Evolutionary conservation across 2,888 invertebrate genomes (phyloP), one percentile per base, ranked within the genome.

Genomic region (Diloba caeruleocephala): DNA sequence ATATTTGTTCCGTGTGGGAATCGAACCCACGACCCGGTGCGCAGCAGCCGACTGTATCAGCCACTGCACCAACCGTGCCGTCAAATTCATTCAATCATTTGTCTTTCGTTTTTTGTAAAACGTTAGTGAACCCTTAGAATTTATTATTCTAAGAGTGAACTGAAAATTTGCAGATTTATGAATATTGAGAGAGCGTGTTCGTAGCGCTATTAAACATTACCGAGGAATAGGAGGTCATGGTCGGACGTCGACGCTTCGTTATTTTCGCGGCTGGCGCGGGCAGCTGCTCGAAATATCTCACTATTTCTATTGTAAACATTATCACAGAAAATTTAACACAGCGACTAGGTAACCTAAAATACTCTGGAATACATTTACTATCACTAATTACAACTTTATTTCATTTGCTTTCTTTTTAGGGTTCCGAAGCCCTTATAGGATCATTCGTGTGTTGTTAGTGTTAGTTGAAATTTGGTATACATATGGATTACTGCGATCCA

Each of bases 221-320:
- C 56, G 69, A 62, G 84, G 78, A 58, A 53, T 72, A 74, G 48
- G 75, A 67, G 86, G 81, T 86, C 88, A 87, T 45, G 86, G 87
- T 58, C 86, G 79, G 74, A 4, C 72, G 25, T 60, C 52, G 55
- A 42, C 80, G 66, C 77, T 67, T 49, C 65, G 76, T 64, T 82
- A 83, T 84, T 82, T 76, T 64, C 67, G 81, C 57, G 54, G 62
- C 60, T 49, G 63, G 43, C 71, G 51, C 60, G 48, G 63, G 43
- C 71, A 50, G 31, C 39, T 54, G 76, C 79, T 80, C 56, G 63
- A 84, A 84, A 85, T 85, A 82, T 75, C 61, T 78, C 49, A 55
- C 50, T 58, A 68, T 58, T 72, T 72, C 63, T 70, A 53, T 59
- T 67, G 54, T 38, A 48, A 60, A 59, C 21, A 42, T 8, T 31